Evolutionary conservation across 1,140 invertebrate genomes (phyloP).

Genomic region (Mya arenaria): DNA sequence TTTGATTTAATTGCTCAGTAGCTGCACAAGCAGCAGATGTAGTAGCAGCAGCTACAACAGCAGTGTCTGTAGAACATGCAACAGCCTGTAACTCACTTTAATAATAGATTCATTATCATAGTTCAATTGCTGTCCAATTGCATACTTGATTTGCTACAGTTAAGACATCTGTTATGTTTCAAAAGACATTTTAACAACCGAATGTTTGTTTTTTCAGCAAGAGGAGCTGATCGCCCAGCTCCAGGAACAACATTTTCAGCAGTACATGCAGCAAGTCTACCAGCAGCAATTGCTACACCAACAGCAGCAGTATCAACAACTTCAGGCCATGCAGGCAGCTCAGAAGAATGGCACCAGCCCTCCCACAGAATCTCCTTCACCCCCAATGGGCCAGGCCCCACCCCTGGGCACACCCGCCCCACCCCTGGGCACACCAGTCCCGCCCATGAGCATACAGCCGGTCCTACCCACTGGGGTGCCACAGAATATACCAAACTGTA

Average conservation of each 20-base stretch:
- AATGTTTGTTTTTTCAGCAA: constrained; percentile 85
- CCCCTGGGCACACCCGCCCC: constrained; percentile 16
- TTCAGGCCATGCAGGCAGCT: constrained; percentile 65
- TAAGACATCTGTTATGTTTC: background rate
- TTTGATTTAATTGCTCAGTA: no score
- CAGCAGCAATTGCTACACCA: constrained; percentile 82
- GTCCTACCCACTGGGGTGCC: no score
- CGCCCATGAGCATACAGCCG: constrained; percentile 22
- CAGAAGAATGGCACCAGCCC: constrained; percentile 4
- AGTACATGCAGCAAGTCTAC: constrained; percentile 95
- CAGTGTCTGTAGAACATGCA: no score
- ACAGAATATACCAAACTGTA: no score
- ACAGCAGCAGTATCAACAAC: constrained; percentile 76
- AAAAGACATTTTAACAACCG: background rate
- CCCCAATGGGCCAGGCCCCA: constrained; percentile 15
- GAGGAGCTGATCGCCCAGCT: constrained; percentile 94
- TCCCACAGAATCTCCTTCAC: constrained; percentile 12
- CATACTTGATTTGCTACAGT: background rate
- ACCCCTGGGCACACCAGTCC: constrained; percentile 34
- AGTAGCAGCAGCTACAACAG: no score
- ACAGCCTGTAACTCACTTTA: no score
- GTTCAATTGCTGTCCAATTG: no score
- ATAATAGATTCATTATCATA: no score
- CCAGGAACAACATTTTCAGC: constrained; percentile 98
- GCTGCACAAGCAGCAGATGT: no score